Evolutionary conservation across 2,888 invertebrate genomes (phyloP).

Genomic region (Cephus rjabovi): DNA sequence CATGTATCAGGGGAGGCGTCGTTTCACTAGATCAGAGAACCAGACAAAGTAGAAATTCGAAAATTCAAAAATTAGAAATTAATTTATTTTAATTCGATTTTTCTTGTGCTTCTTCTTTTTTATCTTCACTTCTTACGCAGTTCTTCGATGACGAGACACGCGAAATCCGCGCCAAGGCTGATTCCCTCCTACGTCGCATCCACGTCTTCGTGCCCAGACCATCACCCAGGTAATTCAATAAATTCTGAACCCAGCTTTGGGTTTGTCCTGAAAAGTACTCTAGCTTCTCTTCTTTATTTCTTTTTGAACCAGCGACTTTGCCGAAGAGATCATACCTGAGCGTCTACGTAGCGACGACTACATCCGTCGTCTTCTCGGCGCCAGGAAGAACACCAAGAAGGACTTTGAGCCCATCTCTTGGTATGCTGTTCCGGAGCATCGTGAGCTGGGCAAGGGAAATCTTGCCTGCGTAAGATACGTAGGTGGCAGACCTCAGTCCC

Average conservation of each 20-base stretch:
- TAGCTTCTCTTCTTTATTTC: neutral
- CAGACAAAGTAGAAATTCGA: too few species aligned
- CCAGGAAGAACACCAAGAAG: slow-evolving; percentile 73
- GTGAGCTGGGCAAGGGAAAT: slow-evolving; percentile 77
- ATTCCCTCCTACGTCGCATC: slow-evolving; percentile 79
- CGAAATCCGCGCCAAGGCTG: slow-evolving; percentile 83
- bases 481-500: slow-evolving; percentile 82
- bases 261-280: neutral
- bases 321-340: slow-evolving; percentile 69
- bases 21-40: too few species aligned
- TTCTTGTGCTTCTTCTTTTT: too few species aligned
- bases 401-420: slow-evolving; percentile 74
- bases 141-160: slow-evolving; percentile 86
- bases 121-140: slow-evolving; percentile 67
- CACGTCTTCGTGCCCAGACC: slow-evolving; percentile 82
- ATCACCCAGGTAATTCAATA: slow-evolving; percentile 70
- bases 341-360: slow-evolving; percentile 77
- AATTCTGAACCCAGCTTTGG: too few species aligned
- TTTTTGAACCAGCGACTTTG: slow-evolving; percentile 68
- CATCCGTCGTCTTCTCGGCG: slow-evolving; percentile 76
- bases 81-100: too few species aligned
- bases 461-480: slow-evolving; percentile 87
- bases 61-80: too few species aligned
- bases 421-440: slow-evolving; percentile 74
- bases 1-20: too few species aligned